Base-by-base conservation (phyloP, 2,888 invertebrate species). In the Synergus umbraculus region DNA sequence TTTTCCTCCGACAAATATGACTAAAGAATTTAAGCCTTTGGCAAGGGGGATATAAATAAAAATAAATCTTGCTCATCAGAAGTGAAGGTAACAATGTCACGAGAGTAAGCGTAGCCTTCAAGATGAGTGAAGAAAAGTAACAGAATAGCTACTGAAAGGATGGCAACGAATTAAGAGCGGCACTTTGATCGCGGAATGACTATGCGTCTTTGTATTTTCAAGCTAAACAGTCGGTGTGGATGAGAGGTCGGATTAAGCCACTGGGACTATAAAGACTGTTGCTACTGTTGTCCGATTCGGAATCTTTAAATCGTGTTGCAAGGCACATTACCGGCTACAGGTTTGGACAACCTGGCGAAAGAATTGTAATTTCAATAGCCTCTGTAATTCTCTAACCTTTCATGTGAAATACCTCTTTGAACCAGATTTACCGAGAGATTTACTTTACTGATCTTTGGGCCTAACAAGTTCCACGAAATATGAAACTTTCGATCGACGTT, bases 171-270 rank as follows among this genome's bases (percentile, higher is more conserved):
- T 69, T 77, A 73, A 67, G 78, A 77, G 82, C 84, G 89, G 87
- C 85, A 85, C 89, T 89, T 90, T 90, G 89, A 90, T 90, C 90
- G 86, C 78, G 82, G 86, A 87, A 88, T 90, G 91, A 91, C 90
- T 89, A 84, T 73, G 88, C 86, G 88, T 87, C 83, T 90, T 89
- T 86, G 86, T 86, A 88, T 89, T 88, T 79, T 86, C 43, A 84
- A 85, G 88, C 86, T 88, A 88, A 88, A 89, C 88, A 88, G 87
- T 87, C 84, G 85, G 85, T 83, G 86, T 82, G 82, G 87, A 88
- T 89, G 88, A 88, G 88, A 88, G 84, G 86, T 84, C 79, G 86
- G 85, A 84, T 87, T 84, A 84, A 84, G 89, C 87, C 87, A 79
- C 84, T 83, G 85, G 83, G 22, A 22, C 22, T 12, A 80, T 49